Conservation (phyloP, 1,140 invertebrate species). For the Coptotermes formosanus region DNA sequence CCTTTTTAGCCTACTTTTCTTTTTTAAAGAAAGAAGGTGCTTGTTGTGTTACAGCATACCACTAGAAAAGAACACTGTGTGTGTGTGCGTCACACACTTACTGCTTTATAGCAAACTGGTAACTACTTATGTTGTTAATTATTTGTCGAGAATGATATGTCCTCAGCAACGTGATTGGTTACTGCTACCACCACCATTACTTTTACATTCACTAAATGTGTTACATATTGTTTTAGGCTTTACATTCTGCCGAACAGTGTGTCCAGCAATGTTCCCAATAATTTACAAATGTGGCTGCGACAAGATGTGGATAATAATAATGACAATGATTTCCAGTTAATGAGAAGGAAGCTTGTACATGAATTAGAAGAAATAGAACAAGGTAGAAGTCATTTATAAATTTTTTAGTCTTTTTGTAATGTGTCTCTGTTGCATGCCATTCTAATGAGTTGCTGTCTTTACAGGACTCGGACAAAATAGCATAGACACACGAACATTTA, state of each 20-base stretch:
- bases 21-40: too few species aligned
- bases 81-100: too few species aligned
- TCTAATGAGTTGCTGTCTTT: neutral
- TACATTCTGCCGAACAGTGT: neutral
- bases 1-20: too few species aligned
- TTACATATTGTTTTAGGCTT: neutral
- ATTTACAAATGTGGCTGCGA: neutral
- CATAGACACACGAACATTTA: conserved; percentile 34
- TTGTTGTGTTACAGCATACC: too few species aligned
- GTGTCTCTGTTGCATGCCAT: neutral
- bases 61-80: too few species aligned
- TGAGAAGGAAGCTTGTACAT: conserved; percentile 15
- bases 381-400: conserved; percentile 25
- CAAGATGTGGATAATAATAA: conserved; percentile 22
- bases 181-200: too few species aligned
- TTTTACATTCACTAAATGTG: too few species aligned
- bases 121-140: too few species aligned
- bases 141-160: too few species aligned
- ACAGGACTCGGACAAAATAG: conserved; percentile 15
- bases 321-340: conserved; percentile 3
- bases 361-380: conserved; percentile 24
- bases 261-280: neutral
- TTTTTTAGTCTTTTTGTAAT: neutral
- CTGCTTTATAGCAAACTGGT: too few species aligned
- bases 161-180: too few species aligned